Evolutionary conservation across 2,888 invertebrate species (phyloP).

Genomic region (Lasioglossum lativentre): DNA sequence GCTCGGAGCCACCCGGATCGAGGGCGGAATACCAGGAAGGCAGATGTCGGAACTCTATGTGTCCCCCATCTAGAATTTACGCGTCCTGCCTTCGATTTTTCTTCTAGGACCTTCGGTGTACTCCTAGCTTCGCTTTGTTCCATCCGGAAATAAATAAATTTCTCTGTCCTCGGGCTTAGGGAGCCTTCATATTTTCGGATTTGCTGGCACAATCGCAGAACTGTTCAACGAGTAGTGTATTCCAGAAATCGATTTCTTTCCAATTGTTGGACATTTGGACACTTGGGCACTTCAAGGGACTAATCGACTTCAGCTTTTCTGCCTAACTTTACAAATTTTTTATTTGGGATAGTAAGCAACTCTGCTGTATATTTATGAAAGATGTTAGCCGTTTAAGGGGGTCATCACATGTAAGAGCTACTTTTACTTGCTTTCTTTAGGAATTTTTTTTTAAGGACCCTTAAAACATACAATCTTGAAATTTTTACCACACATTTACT

Average conservation of each 20-base stretch:
- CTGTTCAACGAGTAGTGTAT: not conserved
- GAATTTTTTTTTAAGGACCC: too few species aligned
- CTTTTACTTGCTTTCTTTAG: too few species aligned
- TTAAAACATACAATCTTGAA: too few species aligned
- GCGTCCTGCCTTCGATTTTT: conserved; percentile 49
- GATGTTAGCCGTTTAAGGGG: too few species aligned
- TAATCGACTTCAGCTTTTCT: not conserved
- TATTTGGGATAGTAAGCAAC: too few species aligned
- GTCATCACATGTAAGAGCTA: too few species aligned
- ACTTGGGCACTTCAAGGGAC: too few species aligned
- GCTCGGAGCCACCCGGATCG: conserved; percentile 69
- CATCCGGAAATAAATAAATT: not conserved
- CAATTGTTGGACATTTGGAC: not conserved
- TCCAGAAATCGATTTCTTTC: not conserved
- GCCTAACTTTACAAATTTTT: too few species aligned
- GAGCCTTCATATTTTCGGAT: not conserved
- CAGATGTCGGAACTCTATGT: conserved; percentile 60
- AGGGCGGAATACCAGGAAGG: conserved; percentile 76
- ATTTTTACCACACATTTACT: too few species aligned
- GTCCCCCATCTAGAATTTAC: conserved; percentile 62
- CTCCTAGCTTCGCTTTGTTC: not conserved
- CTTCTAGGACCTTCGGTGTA: conserved; percentile 31
- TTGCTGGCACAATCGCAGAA: not conserved
- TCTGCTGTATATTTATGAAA: too few species aligned
- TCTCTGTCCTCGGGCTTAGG: not conserved